Percentiles rank a stretch among this genome's conserved stretches.
phyloP scores from a whole-genome alignment of 2,797 vertebrate species.

The Capromys pilorides region DNA sequence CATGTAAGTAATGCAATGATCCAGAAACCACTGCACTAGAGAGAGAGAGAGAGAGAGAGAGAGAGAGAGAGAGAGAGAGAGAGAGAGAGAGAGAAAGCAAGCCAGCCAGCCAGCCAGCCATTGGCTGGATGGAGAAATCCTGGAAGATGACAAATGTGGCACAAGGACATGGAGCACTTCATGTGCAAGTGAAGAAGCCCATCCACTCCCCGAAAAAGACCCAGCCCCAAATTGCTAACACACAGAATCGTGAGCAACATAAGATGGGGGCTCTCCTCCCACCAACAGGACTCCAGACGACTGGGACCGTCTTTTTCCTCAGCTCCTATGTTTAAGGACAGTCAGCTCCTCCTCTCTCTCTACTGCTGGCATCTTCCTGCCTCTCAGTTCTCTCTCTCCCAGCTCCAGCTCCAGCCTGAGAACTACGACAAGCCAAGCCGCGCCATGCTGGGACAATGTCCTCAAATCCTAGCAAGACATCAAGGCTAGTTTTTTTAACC shows the following conservation, averaged over 20 bases:
- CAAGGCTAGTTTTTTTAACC: not conserved
- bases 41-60: no score
- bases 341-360: not conserved
- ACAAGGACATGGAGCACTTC: not conserved
- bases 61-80: no score
- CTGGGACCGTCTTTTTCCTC: not conserved
- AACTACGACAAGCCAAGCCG: not conserved
- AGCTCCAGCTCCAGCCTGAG: not conserved
- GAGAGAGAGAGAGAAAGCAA: no score
- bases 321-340: not conserved
- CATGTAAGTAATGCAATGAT: not conserved
- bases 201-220: not conserved
- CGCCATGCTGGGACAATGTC: not conserved
- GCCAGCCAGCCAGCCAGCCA: no score
- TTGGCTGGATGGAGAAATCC: not conserved
- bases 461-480: slow-evolving; percentile 1
- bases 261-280: not conserved
- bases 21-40: not conserved
- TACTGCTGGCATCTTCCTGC: not conserved
- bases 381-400: not conserved
- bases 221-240: not conserved
- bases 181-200: not conserved
- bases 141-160: not conserved
- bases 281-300: not conserved
- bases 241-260: not conserved